Conservation (phyloP, 2,888 invertebrate species). For the Hymenopus coronatus region DNA sequence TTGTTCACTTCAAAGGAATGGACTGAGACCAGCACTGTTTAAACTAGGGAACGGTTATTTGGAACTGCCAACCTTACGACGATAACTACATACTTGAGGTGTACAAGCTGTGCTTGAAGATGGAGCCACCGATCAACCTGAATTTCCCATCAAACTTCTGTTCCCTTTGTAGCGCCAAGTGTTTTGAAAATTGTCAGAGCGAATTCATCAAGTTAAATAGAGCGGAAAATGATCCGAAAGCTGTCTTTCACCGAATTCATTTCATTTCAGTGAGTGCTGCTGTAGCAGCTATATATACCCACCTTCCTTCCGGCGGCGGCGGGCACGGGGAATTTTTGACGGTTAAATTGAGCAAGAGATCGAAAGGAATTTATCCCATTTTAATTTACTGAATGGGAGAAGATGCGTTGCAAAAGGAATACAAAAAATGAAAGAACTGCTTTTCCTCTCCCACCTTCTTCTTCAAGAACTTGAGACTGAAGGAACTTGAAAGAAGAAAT, state of each 20-base stretch:
- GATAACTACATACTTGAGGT: too few relatives aligned
- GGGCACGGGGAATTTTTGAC: background rate
- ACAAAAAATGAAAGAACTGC: background rate
- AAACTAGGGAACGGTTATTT: too few relatives aligned
- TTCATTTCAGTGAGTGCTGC: background rate
- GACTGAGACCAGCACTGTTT: too few relatives aligned
- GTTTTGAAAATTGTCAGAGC: background rate
- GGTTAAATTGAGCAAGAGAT: background rate
- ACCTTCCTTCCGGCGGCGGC: background rate
- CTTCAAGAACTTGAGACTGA: too few relatives aligned
- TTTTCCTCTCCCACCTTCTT: background rate
- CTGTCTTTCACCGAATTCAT: background rate
- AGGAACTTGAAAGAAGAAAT: too few relatives aligned
- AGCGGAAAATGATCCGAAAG: constrained; percentile 1
- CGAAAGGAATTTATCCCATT: background rate
- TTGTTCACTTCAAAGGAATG: too few relatives aligned
- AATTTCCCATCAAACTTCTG: background rate
- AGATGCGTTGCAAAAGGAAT: background rate
- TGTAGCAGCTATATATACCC: background rate
- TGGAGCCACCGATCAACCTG: background rate
- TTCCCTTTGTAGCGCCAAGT: background rate
- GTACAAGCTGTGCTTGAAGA: background rate
- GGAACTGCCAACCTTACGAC: too few relatives aligned
- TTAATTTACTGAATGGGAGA: background rate
- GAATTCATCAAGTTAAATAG: constrained; percentile 1